Base-by-base conservation (phyloP, 30 jellyfish, hydroid and myxozoan genomes). In the Nemopilema nomurai region DNA sequence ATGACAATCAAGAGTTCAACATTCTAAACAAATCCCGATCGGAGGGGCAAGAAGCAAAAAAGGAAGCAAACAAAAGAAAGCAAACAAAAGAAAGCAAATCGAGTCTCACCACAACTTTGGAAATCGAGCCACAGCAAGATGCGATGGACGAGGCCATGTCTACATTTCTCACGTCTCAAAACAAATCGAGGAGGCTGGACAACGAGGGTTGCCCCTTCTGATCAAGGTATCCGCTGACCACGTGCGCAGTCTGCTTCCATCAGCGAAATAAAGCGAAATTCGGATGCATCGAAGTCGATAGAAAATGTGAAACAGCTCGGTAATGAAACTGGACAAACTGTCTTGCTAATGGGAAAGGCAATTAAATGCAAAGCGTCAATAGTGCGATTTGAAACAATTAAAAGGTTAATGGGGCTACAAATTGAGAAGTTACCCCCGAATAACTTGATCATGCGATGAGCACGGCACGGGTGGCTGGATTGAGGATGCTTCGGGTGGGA, bases 401-500 rank as follows among this genome's bases (percentile, higher is more conserved):
- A 41, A 41, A 41, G 13, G 6, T 41, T 41, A 3, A 41, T 41
- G 57, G 13, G 57, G 57, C 57, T 41, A 41, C 76, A 23, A 67
- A 67, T 23, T 33, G 23, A 67, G 76, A 67, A 20, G 23, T 67
- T 67, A 71, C 64, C 29, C n/a, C 32, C 63, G 64, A 9, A 26
- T 20, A 71, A 71, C 49, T 71, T 29, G 81, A 71, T 71, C 81
- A 71, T 24, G 81, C 81, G 81, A 51, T 71, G 29, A 53, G 22
- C 81, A 23, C 24, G 18, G 52, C 26, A 33, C 81, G 64, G 81
- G 81, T 71, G 81, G 81, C 49, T 28, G 81, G 29, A 71, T 71
- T 71, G 26, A 26, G 21, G 81, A 31, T 23, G 19, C 19, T 71
- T 25, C 32, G 16, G 63, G 49, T 71, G 26, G 28, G 28, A 28